Base-by-base conservation (phyloP, 2,113 vertebrate genomes). In the Eublepharis macularius region DNA sequence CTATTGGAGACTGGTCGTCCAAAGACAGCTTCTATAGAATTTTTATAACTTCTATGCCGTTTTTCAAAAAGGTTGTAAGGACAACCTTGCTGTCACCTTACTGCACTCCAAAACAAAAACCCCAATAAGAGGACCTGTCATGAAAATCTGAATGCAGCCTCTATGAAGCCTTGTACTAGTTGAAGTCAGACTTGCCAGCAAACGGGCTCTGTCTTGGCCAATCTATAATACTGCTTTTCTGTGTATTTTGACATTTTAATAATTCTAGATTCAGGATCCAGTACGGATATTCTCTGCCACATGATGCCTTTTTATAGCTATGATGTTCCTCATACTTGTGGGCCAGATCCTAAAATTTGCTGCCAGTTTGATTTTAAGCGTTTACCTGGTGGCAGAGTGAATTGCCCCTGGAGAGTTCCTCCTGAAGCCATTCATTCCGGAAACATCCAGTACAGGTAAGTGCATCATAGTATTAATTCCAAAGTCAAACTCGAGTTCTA, bases 231-330 rank as follows among this genome's bases (percentile, higher is more conserved):
- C 9, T 49, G 41, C 32, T 19, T 57, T 34, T 70, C 32, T 65
- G 32, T 63, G 34, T 80, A 47, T 43, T 89, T 63, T 88, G 0
- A 87, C 92, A 84, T 92, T 86, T 95, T 84, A 86, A 63, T 24
- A 60, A 87, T 95, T 97, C 72, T 94, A 99, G 98, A 98, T 94
- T 86, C 95, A 88, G 96, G 96, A 93, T 94, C 97, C 86, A 95
- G 84, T 93, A 98, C 98, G 88, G 98, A 99, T 94, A 98, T 99
- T 90, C 95, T 97, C 43, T 99, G 98, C 93, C 98, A 99, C 95
- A 98, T 99, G 98, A 99, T 99, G 98, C 98, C 98, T 36, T 99
- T 99, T 96, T 99, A 99, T 95, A 99, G 98, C 93, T 99, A 99
- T 68, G 98, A 99, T 54, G 29, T 99, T 65, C 98, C 98, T 73